These are phyloP conservation scores for Heliconius sara DNA, from an alignment of 2,888 invertebrate species.

Conservation along the genomic window DNA sequence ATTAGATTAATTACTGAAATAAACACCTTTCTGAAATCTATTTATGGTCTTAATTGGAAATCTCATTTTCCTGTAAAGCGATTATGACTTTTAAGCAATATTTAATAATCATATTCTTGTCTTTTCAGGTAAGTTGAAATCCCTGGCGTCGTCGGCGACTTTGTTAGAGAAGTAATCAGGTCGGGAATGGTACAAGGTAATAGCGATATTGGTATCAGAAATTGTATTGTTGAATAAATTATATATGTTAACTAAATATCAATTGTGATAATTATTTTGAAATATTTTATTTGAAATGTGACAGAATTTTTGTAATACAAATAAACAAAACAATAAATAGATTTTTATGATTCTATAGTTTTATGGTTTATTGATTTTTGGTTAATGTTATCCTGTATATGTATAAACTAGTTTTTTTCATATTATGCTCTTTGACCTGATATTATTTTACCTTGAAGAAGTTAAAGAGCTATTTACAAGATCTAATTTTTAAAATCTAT, in stretches of 20 bases:
- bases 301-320: no score
- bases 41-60: not conserved
- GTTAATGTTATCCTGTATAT: no score
- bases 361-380: no score
- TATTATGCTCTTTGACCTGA: no score
- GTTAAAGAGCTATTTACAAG: not conserved
- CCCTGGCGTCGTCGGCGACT: conserved; percentile 38
- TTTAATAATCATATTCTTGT: conserved; percentile 36
- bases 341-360: no score
- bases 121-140: conserved; percentile 47
- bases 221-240: not conserved
- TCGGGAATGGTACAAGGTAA: conserved; percentile 28
- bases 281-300: no score
- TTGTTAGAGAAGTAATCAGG: conserved; percentile 39
- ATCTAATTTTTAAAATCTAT: not conserved
- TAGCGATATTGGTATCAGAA: conserved; percentile 13
- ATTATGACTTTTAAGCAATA: conserved; percentile 10
- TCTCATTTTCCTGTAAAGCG: conserved; percentile 1
- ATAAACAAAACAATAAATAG: no score
- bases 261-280: no score
- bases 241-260: not conserved
- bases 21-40: not conserved
- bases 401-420: no score
- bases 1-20: no score
- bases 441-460: no score